Base-by-base conservation (phyloP, 2,888 invertebrate genomes). In the Palloptera scutellata region DNA sequence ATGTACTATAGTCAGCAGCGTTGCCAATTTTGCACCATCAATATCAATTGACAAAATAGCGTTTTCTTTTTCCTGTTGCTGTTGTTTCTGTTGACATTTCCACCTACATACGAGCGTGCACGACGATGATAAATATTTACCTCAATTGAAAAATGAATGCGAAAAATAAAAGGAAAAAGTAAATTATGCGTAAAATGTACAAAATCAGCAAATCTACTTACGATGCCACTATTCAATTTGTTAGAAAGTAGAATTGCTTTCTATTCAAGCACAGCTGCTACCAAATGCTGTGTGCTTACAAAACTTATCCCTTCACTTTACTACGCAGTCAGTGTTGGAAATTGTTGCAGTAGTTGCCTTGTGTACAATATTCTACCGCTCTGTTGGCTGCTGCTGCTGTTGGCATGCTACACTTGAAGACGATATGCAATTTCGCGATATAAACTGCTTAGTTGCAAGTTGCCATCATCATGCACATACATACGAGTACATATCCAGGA, bases 171-270 rank as follows among this genome's bases (percentile, higher is more conserved):
- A 48, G 8, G 15, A 48, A 48, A n/a, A 48, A 48, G 2, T 48
- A 48, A n/a, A 48, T 48, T 48, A 48, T n/a, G 15, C 12, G 13
- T 48, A 15, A 48, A 48, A 48, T n/a, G 8, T 15, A 48, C 8
- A 8, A 15, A 12, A 48, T n/a, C 12, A n/a, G 12, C 15, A 40
- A 57, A 57, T 57, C 57, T 57, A 20, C 30, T 30, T 15, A 57
- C 5, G 57, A 30, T 30, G 19, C 30, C 57, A 57, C 57, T 57
- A 30, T 57, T 57, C 57, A 57, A 57, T 57, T 57, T 57, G 40
- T 57, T 57, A 19, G 40, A 57, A 57, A 57, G 40, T 57, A 57
- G 30, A 57, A 30, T 57, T 57, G 57, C 8, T 13, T 40, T 10
- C 15, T 4, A 57, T 12, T 57, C 19, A 30, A 30, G 30, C 30